A percentile compares a stretch with the other conserved stretches of the same genome.
phyloP scores from a whole-genome alignment of 64 coral and sea anemone genomes.

The Actinia equina region DNA sequence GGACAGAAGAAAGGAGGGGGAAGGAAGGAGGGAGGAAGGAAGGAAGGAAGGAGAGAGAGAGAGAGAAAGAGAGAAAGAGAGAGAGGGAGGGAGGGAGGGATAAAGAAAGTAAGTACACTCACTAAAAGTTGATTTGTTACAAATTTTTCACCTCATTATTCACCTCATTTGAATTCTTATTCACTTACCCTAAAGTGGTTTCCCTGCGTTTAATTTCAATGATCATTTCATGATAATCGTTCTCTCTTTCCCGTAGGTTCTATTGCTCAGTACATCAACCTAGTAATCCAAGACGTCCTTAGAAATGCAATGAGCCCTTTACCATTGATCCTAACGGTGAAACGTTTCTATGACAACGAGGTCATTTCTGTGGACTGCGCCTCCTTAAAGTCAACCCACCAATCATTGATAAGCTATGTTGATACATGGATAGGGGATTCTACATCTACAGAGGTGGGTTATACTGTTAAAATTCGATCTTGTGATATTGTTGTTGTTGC shows the following conservation, averaged over 20 bases:
- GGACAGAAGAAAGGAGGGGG: neutral
- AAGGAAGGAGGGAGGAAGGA: neutral
- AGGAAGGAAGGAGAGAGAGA: neutral
- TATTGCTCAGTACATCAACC: slow-evolving; percentile 58
- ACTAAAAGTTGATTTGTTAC: neutral
- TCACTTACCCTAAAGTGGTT: too few relatives aligned
- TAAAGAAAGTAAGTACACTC: too few relatives aligned
- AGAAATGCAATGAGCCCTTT: slow-evolving; percentile 34
- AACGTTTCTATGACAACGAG: slow-evolving; percentile 20
- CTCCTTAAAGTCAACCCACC: slow-evolving; percentile 1
- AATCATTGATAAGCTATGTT: neutral
- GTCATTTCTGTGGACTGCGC: neutral
- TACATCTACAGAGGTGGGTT: neutral
- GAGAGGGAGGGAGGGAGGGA: too few relatives aligned
- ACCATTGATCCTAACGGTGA: slow-evolving; percentile 41
- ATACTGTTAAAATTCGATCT: too few relatives aligned
- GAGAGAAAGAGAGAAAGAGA: too few relatives aligned
- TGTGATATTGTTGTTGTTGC: too few relatives aligned
- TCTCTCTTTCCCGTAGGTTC: slow-evolving; percentile 26
- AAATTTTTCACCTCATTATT: too few relatives aligned
- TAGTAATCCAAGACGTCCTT: slow-evolving; percentile 57
- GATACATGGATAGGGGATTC: neutral
- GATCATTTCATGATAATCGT: neutral
- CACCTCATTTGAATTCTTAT: too few relatives aligned
- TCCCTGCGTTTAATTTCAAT: too few relatives aligned